Conservation (phyloP, 2,113 vertebrate species). For the Spea multiplicata region DNA sequence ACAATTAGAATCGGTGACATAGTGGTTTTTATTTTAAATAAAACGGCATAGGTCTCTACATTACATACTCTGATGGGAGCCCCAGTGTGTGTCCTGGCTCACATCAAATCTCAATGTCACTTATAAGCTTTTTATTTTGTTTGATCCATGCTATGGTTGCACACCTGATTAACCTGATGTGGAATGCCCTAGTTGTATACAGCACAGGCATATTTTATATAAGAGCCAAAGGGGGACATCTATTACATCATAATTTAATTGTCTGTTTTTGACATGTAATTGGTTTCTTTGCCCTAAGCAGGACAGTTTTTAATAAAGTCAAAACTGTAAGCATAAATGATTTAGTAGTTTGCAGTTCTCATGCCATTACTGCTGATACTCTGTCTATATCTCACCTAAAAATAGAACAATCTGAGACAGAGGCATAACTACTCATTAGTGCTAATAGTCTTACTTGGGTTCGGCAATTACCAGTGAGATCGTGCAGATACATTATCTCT, state of each 20-base stretch:
- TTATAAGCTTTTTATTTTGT: too few species aligned
- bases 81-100: too few species aligned
- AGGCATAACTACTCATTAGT: constrained; percentile 51
- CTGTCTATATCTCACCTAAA: constrained; percentile 55
- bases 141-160: too few species aligned
- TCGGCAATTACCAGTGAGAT: constrained; percentile 38
- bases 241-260: constrained; percentile 51
- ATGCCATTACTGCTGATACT: constrained; percentile 56
- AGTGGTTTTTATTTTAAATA: too few species aligned
- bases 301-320: constrained; percentile 51
- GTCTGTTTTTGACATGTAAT: constrained; percentile 54
- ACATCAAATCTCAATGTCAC: too few species aligned
- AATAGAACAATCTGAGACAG: constrained; percentile 51
- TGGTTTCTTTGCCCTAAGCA: constrained; percentile 54
- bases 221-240: constrained; percentile 23
- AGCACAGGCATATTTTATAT: constrained; percentile 12
- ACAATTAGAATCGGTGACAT: too few species aligned
- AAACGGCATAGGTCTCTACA: too few species aligned
- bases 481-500: constrained; percentile 53
- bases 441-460: constrained; percentile 49
- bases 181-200: not conserved
- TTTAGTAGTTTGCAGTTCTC: constrained; percentile 60
- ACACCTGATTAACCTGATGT: not conserved
- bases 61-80: too few species aligned
- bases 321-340: constrained; percentile 57